Base-by-base conservation (phyloP, 2,113 vertebrate species). In the Acanthisitta chloris region DNA sequence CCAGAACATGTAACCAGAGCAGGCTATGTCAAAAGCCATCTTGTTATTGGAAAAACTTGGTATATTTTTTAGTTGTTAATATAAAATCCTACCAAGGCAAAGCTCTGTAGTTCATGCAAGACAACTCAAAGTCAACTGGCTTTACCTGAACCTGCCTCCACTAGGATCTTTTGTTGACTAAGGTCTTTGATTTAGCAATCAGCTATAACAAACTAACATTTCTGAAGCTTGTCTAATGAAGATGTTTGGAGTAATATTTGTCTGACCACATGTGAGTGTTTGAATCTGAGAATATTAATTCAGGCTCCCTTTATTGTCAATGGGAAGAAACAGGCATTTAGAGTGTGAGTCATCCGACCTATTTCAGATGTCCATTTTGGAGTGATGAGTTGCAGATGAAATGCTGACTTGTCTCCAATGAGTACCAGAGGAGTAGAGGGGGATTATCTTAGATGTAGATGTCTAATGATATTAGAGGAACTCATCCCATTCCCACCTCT, bases 361-460 rank as follows among this genome's bases (percentile, higher is more conserved):
- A 79, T 79, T 96, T 96, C 61, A 61, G 71, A 65, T 90, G 71
- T 92, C 71, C 58, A 23, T 86, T 93, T 93, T 65, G 70, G 78
- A 91, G 87, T 90, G 94, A 81, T 93, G 92, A 91, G 51, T 79
- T 96, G 61, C 90, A 93, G 96, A 87, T 87, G 87, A 91, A 91
- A 90, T 45, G 19, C 70, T 76, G 48, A 87, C 48, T 91, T 84
- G 42, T 78, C 59, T 64, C 28, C 5, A 0, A 5, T 87, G 59
- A 74, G 43, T 64, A 74, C 24, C n/a, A 52, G 45, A 84, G 59
- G 17, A 76, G 15, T 46, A 74, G 55, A 71, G 48, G 8, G 26
- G 38, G n/a, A 48, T 76, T 45, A 48, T 2, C 17, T 81, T 58
- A 55, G 24, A 40, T 76, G 43, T 43, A 43, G 69, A 55, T 73